Evolutionary conservation across 2,113 vertebrate species (phyloP), one percentile per base, ranked within the genome.

Genomic region (Echinops telfairi): DNA sequence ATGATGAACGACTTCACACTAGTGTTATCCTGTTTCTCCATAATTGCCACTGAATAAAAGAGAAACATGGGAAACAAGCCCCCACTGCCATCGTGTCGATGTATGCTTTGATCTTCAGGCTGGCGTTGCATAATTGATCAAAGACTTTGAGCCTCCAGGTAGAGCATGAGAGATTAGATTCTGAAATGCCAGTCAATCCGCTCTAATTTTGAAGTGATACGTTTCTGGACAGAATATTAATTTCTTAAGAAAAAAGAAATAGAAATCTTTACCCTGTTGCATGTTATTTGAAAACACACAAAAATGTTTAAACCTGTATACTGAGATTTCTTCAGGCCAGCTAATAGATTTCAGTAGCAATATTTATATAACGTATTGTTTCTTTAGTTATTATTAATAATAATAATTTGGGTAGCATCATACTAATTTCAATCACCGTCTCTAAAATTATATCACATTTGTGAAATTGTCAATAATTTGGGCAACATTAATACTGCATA

Each of bases 51-150:
- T 96, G 29, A 68, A 68, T 15, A 11, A 64, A 64, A 25, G 5
- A 62, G 22, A 53, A 6, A 53, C 47, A 53, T 7, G 40, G 47
- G 10, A 53, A 53, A 53, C 5, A 53, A 53, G 47, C 47, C 12
- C 43, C 47, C 62, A 68, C 66, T 68, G 66, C 8, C 27, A 9
- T 68, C 29, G 1, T 31, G 64, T 68, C 66, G 11, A 68, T 68
- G 4, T 11, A 79, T 95, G 90, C 96, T 98, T 98, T 98, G 96
- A 98, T 98, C 95, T 93, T 84, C 77, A 92, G 83, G 22, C 6
- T 95, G 73, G 86, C 97, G 57, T 64, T 98, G 92, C 86, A 97
- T 97, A 97, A 97, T 97, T 98, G 92, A 98, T 97, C 89, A 97
- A 96, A 97, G 79, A 68, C 90, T 90, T 94, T 47, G 78, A 95